phyloP scores from a whole-genome alignment of 2,797 vertebrate species.

The Tolypeutes matacus region DNA sequence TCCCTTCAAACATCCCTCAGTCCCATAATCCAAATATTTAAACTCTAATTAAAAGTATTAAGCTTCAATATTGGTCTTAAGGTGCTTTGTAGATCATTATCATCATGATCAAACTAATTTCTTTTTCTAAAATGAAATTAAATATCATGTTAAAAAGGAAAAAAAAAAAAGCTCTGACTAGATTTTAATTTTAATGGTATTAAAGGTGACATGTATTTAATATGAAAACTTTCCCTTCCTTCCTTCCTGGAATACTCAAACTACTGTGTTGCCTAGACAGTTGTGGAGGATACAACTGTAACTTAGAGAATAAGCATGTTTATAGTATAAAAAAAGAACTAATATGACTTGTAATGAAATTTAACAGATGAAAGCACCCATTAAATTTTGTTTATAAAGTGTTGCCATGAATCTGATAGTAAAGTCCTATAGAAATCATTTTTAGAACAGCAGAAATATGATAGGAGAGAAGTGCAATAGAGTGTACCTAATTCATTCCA shows the following conservation, averaged over 20 bases:
- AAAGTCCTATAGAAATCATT: constrained; percentile 81
- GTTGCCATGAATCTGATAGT: constrained; percentile 75
- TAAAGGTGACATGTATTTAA: neutral
- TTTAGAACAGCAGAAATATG: constrained; percentile 83
- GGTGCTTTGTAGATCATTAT: neutral
- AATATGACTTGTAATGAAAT: constrained; percentile 84
- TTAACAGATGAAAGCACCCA: constrained; percentile 83
- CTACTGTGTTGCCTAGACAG: neutral
- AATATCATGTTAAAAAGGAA: neutral
- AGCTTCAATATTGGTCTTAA: neutral
- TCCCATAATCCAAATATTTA: constrained; percentile 34
- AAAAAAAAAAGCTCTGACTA: neutral
- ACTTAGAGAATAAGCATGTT: constrained; percentile 75
- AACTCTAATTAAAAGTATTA: constrained; percentile 23
- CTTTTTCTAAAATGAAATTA: neutral
- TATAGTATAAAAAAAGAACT: constrained; percentile 70
- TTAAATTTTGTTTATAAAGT: constrained; percentile 83
- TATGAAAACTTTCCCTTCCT: neutral
- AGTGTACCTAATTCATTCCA: constrained; percentile 87
- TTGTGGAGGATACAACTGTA: constrained; percentile 59
- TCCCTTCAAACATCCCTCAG: neutral
- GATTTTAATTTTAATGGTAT: constrained; percentile 47
- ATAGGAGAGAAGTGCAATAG: constrained; percentile 81
- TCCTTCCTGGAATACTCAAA: neutral
- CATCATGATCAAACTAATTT: neutral